phyloP scores from a whole-genome alignment of 2,888 invertebrate genomes.

The Ctena decussata region DNA sequence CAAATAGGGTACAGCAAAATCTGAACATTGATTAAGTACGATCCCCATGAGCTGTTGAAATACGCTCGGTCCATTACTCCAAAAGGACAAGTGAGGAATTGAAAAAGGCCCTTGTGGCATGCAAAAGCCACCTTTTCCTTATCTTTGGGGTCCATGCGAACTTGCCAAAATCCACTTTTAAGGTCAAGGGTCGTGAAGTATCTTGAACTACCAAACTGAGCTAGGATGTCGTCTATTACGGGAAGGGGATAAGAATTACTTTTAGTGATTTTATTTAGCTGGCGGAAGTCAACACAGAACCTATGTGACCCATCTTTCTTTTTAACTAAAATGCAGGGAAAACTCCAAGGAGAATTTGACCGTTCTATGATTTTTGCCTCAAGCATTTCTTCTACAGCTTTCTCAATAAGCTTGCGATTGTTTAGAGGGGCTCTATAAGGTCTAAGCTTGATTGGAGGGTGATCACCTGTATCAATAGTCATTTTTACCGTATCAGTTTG shows the following conservation, averaged over 20 bases:
- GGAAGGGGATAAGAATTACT: conserved; percentile 32
- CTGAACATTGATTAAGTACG: conserved; percentile 27
- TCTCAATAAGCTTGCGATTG: conserved; percentile 42
- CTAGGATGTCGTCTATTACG: conserved; percentile 37
- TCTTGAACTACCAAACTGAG: conserved; percentile 12
- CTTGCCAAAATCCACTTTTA: conserved; percentile 37
- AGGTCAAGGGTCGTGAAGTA: conserved; percentile 40
- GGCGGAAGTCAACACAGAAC: no score
- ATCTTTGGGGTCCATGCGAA: conserved; percentile 14
- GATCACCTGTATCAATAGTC: conserved; percentile 39
- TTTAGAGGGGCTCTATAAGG: conserved; percentile 52
- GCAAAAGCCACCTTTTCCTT: conserved; percentile 34
- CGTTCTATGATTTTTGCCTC: conserved; percentile 38
- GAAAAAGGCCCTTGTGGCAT: neutral
- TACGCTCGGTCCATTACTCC: conserved; percentile 12
- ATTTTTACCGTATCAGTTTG: conserved; percentile 43
- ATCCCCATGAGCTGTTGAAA: conserved; percentile 29
- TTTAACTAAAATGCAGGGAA: conserved; percentile 41
- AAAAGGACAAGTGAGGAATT: neutral
- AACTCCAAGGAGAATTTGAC: conserved; percentile 42
- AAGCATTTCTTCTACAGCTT: conserved; percentile 55
- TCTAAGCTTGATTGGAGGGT: conserved; percentile 38
- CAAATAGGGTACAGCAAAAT: conserved; percentile 20
- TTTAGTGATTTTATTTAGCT: no score
- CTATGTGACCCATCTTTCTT: conserved; percentile 43